Percentiles rank a stretch among this genome's conserved stretches.
phyloP scores from a whole-genome alignment of 2,797 vertebrate genomes.

The Ammospiza maritima region DNA sequence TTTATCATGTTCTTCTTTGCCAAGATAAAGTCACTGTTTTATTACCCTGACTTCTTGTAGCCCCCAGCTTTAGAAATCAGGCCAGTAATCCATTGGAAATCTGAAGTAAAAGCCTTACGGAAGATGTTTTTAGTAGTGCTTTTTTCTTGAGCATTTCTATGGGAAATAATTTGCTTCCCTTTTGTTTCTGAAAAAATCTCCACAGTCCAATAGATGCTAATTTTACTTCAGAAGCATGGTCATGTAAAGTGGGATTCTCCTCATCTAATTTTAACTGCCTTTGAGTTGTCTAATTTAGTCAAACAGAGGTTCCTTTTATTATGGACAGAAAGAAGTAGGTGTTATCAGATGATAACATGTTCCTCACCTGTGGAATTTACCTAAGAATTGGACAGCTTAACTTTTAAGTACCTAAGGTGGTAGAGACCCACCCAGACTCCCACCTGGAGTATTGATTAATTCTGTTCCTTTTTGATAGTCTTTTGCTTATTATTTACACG shows the following conservation, averaged over 20 bases:
- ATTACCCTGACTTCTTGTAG: background rate
- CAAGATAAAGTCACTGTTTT: background rate
- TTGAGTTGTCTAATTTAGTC: background rate
- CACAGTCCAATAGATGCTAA: background rate
- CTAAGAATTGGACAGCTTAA: background rate
- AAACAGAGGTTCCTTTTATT: background rate
- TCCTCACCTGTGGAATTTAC: background rate
- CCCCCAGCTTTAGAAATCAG: background rate
- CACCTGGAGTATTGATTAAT: background rate
- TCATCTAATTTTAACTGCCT: background rate
- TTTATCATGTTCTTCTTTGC: background rate
- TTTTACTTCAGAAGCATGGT: background rate
- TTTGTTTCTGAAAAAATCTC: background rate
- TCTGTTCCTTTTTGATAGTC: background rate
- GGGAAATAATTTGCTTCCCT: background rate
- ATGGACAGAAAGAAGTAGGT: background rate
- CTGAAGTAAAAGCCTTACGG: background rate
- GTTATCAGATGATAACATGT: background rate
- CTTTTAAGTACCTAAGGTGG: background rate
- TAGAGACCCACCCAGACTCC: background rate
- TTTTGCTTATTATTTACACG: background rate
- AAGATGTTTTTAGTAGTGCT: background rate
- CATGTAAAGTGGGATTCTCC: background rate
- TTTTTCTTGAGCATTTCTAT: background rate
- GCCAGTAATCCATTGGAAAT: background rate